A percentile compares a stretch with the other conserved stretches of the same genome.
Evolutionary conservation across 2,797 vertebrate genomes (phyloP).

Genomic region (Saxicola maurus): DNA sequence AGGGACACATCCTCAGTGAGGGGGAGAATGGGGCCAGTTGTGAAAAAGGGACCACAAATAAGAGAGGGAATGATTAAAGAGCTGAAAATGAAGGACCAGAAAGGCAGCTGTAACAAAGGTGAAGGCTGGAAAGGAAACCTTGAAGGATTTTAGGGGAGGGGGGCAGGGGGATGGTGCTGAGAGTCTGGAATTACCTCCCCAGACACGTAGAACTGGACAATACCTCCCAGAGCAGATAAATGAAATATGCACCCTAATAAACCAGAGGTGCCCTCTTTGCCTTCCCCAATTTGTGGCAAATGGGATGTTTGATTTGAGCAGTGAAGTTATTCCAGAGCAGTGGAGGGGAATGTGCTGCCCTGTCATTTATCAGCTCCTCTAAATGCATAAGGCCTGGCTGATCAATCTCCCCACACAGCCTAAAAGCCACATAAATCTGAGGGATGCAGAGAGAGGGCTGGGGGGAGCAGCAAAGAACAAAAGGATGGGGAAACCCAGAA

Average conservation of each 20-base stretch:
- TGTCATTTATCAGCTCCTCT: conserved; percentile 29
- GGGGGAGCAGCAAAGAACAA: not conserved
- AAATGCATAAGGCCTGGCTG: not conserved
- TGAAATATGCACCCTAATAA: not conserved
- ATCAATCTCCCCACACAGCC: not conserved
- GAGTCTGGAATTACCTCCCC: not conserved
- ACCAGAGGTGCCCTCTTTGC: not conserved
- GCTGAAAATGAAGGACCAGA: not conserved
- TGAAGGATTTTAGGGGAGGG: not conserved
- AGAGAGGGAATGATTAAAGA: not conserved
- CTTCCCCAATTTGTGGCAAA: not conserved
- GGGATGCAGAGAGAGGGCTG: not conserved
- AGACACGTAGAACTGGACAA: not conserved
- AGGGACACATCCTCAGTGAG: not conserved
- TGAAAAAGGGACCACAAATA: not conserved
- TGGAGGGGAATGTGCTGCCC: not conserved
- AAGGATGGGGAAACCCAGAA: not conserved
- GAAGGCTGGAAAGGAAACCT: not conserved
- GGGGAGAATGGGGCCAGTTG: not conserved
- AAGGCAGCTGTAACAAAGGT: not conserved
- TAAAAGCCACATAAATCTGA: conserved; percentile 40
- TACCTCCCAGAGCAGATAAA: not conserved
- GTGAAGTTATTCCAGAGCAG: conserved; percentile 7
- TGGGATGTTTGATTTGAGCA: not conserved
- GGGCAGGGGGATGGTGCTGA: not conserved